Base-by-base conservation (phyloP, 2,888 invertebrate genomes). In the Lucinisca nassula region DNA sequence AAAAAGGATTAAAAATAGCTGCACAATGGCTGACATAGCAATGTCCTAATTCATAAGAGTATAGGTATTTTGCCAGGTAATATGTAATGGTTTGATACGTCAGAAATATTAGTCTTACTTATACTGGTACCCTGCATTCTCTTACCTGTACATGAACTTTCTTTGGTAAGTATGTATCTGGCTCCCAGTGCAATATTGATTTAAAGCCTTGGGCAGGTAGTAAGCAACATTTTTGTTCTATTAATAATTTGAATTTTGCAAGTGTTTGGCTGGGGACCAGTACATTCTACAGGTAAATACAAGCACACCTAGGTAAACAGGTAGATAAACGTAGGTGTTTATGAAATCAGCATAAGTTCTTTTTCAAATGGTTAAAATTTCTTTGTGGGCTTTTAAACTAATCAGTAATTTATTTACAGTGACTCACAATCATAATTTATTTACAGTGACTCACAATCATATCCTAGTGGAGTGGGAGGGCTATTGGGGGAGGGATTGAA, bases 271-370 rank as follows among this genome's bases (percentile, higher is more conserved):
- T 24, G 30, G 61, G 30, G 27, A 27, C 61, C 61, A 61, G 61
- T 6, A 27, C n/a, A 6, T n/a, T n/a, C n/a, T n/a, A n/a, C n/a
- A n/a, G n/a, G n/a, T n/a, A n/a, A n/a, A n/a, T n/a, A n/a, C n/a
- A 67, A 67, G 30, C 67, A 67, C 67, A 67, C 67, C 67, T 67
- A 35, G 8, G n/a, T 10, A 67, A 67, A 67, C 67, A 67, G 21
- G 67, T 67, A 67, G 67, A 67, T 67, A 27, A 35, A 67, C 67
- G 67, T 67, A 67, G 67, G 67, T 67, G 67, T 67, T 27, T 21
- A 67, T 67, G 67, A 67, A n/a, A n/a, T n/a, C n/a, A n/a, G n/a
- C n/a, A n/a, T n/a, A n/a, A n/a, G n/a, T n/a, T n/a, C n/a, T n/a
- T n/a, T n/a, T n/a, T n/a, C n/a, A n/a, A n/a, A n/a, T n/a, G n/a